Conservation (phyloP, 2,888 invertebrate species). For the Oscheius onirici region DNA sequence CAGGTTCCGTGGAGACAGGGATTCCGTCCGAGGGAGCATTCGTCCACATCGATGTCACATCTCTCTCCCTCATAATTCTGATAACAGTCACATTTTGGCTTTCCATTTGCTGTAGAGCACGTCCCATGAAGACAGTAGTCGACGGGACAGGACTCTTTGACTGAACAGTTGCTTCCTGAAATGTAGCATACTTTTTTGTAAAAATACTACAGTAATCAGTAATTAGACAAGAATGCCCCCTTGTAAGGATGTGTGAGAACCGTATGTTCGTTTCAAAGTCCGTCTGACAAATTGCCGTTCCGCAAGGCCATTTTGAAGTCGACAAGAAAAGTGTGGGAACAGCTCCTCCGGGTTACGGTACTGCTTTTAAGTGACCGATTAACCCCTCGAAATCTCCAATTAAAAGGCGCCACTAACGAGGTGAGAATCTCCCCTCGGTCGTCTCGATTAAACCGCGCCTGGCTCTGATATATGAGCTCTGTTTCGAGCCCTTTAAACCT, state of each 20-base stretch:
- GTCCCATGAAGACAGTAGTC: constrained; percentile 29
- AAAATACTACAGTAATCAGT: neutral
- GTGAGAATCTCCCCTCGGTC: neutral
- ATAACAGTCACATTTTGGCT: constrained; percentile 36
- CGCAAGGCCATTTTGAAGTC: constrained; percentile 30
- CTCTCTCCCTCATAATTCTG: constrained; percentile 38
- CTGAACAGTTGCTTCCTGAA: constrained; percentile 21
- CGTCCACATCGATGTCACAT: constrained; percentile 80
- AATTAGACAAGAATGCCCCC: neutral
- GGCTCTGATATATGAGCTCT: constrained; percentile 20
- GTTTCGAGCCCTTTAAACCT: neutral
- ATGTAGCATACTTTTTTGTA: neutral
- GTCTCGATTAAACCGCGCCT: constrained; percentile 31
- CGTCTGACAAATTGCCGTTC: constrained; percentile 29
- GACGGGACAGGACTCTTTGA: constrained; percentile 12
- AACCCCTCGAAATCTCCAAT: constrained; percentile 30
- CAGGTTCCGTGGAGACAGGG: constrained; percentile 77
- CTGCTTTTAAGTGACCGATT: constrained; percentile 7
- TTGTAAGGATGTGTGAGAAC: neutral
- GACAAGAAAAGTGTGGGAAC: constrained; percentile 34
- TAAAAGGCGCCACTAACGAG: constrained; percentile 30
- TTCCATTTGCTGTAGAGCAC: neutral
- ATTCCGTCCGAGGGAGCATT: constrained; percentile 30
- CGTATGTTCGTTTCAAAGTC: constrained; percentile 6
- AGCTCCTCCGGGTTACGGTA: constrained; percentile 25